phyloP scores from a whole-genome alignment of 2,113 vertebrate genomes.

The Numenius arquata region DNA sequence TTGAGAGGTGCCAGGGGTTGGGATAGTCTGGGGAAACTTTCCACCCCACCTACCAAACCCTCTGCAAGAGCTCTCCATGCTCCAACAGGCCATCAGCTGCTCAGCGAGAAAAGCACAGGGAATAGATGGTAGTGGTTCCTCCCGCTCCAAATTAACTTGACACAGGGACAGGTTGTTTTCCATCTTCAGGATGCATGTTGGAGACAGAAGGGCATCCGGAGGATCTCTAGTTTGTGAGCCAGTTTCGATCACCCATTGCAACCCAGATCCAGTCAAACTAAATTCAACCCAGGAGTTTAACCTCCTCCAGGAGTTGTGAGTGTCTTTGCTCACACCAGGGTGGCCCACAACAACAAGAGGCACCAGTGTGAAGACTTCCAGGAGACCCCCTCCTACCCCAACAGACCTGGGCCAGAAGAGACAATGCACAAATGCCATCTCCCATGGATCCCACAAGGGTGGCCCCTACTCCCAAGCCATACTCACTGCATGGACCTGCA shows the following conservation, averaged over 20 bases:
- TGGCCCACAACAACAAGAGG: background rate
- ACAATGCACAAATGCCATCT: background rate
- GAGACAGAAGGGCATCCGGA: background rate
- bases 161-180: background rate
- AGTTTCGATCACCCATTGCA: background rate
- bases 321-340: background rate
- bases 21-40: background rate
- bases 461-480: background rate
- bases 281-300: background rate
- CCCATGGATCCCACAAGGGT: background rate
- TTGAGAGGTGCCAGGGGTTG: background rate
- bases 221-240: background rate
- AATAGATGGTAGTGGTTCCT: background rate
- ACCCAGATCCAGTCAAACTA: background rate
- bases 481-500: background rate
- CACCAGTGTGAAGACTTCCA: background rate
- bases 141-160: background rate
- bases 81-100: background rate
- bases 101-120: background rate
- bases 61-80: background rate
- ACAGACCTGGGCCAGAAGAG: background rate
- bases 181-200: background rate
- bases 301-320: background rate
- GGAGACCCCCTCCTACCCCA: background rate
- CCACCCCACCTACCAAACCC: background rate